Percentiles rank a stretch among this genome's conserved stretches.
These are phyloP conservation scores for Dioctria linearis DNA, from an alignment of 2,888 invertebrate genomes.

Conservation along the genomic window DNA sequence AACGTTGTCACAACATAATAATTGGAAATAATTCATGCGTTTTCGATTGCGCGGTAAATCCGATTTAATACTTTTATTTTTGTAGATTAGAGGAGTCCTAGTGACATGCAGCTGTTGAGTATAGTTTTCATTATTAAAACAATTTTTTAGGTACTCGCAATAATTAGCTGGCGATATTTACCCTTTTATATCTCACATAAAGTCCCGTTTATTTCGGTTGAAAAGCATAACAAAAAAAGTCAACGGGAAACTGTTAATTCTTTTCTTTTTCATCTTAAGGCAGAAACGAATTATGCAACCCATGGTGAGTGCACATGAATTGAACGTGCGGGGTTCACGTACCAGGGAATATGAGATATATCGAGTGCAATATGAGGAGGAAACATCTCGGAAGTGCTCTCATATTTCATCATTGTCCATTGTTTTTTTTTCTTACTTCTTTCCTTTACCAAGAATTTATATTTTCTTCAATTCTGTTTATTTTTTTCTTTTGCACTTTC, in stretches of 20 bases:
- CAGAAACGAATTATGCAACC: constrained; percentile 44
- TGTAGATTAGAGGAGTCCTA: too few relatives aligned
- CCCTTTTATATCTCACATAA: background rate
- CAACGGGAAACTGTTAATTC: constrained; percentile 32
- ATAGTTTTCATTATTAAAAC: background rate
- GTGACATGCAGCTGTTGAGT: too few relatives aligned
- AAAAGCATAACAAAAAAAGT: constrained; percentile 37
- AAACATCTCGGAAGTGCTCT: constrained; percentile 22
- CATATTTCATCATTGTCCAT: constrained; percentile 16
- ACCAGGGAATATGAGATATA: constrained; percentile 21
- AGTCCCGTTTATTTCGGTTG: constrained; percentile 37
- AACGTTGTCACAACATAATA: too few relatives aligned
- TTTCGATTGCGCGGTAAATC: too few relatives aligned
- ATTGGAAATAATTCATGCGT: too few relatives aligned
- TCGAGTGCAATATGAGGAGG: constrained; percentile 47
- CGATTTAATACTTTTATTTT: too few relatives aligned
- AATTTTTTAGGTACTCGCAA: constrained; percentile 21
- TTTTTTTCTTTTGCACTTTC: too few relatives aligned
- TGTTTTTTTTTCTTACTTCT: background rate
- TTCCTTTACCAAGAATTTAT: too few relatives aligned
- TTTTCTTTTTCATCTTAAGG: constrained; percentile 30
- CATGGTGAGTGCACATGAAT: constrained; percentile 44
- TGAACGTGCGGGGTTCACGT: background rate
- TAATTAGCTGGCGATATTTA: constrained; percentile 26
- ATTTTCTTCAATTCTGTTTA: too few relatives aligned